Conservation (phyloP, 2,888 invertebrate genomes). For the Linnaemya vulpina region DNA sequence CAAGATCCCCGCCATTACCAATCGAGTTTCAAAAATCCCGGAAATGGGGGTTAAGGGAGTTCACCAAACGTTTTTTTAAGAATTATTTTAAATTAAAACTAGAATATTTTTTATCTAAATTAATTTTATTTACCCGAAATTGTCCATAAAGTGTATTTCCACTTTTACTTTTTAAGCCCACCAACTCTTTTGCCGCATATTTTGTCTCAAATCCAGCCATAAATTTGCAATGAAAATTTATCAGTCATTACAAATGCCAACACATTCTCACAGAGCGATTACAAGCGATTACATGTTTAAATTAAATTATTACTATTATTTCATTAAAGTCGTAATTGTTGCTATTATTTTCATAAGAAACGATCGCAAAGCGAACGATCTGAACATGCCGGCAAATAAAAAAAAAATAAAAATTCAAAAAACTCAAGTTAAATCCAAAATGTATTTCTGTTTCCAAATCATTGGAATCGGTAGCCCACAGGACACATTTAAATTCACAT, state of each 20-base stretch:
- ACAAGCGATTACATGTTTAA: neutral
- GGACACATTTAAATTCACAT: conserved; percentile 42
- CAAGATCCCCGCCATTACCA: no score
- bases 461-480: conserved; percentile 60
- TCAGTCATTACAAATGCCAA: conserved; percentile 46
- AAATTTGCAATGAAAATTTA: conserved; percentile 33
- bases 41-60: no score
- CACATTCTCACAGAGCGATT: conserved; percentile 55
- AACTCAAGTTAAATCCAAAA: conserved; percentile 20
- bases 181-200: neutral
- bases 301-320: conserved; percentile 44
- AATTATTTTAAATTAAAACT: no score
- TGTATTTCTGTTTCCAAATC: conserved; percentile 23
- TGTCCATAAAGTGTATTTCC: neutral
- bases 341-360: conserved; percentile 4
- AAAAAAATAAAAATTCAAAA: conserved; percentile 17
- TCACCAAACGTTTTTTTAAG: no score
- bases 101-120: no score
- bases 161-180: conserved; percentile 44
- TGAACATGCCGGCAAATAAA: conserved; percentile 22
- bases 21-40: no score
- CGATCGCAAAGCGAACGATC: neutral
- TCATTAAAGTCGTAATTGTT: conserved; percentile 8
- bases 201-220: conserved; percentile 12
- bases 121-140: no score